Evolutionary conservation across 2,888 invertebrate genomes (phyloP).

Genomic region (Pherbina coryleti): DNA sequence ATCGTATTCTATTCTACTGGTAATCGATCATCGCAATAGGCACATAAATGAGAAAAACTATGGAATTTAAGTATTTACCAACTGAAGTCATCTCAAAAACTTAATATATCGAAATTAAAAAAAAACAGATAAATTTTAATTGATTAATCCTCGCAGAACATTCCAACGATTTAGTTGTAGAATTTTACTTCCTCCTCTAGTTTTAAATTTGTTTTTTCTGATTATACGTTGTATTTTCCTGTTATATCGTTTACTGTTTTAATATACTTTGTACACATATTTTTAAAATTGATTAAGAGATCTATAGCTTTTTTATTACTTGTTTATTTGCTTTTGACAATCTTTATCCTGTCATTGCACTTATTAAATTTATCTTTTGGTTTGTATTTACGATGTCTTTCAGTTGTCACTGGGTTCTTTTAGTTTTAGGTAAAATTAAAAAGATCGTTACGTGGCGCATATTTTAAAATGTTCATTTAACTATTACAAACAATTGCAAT

Average conservation of each 20-base stretch:
- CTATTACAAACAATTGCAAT: constrained; percentile 13
- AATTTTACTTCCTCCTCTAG: not conserved
- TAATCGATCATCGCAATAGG: no score
- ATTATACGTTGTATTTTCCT: constrained; percentile 2
- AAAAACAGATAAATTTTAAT: constrained; percentile 5
- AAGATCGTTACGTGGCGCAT: not conserved
- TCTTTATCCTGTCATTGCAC: not conserved
- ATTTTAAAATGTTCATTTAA: not conserved
- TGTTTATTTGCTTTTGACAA: not conserved
- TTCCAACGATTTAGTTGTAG: not conserved
- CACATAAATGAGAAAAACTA: no score
- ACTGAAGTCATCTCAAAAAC: not conserved
- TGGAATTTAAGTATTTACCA: not conserved
- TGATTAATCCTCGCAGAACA: not conserved
- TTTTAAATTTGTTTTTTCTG: not conserved
- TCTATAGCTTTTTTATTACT: not conserved
- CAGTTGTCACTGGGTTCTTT: not conserved
- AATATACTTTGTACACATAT: not conserved
- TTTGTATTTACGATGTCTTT: not conserved
- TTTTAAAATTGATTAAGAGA: constrained; percentile 8
- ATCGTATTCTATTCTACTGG: no score
- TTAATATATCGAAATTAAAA: constrained; percentile 21
- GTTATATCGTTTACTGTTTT: constrained; percentile 4
- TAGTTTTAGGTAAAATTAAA: not conserved
- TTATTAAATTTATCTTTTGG: not conserved